Evolutionary conservation across 2,888 invertebrate genomes (phyloP), one percentile per base, ranked within the genome.

Genomic region (Stenodera caucasica): DNA sequence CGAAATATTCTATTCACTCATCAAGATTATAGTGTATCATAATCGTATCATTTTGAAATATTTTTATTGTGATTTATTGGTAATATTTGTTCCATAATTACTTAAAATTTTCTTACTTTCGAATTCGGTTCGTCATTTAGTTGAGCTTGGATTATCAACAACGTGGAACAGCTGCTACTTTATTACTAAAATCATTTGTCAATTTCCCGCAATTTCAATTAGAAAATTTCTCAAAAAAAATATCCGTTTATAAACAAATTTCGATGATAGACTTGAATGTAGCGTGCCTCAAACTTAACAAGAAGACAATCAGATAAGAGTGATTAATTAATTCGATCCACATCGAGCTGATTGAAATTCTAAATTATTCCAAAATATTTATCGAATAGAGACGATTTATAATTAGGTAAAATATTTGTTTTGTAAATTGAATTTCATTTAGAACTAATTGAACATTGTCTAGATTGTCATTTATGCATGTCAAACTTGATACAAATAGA

Each of bases 271-370:
- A 50, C 61, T 50, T 57, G n/a, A 29, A 54, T 37, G 50, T 54
- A 57, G 54, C 57, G 55, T 61, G 61, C 57, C 61, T 57, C 57
- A 61, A 53, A 37, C 0, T 8, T 18, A 18, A 18, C 4, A 2
- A 15, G 18, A 9, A 7, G 4, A 9, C 8, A 8, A 15, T 15
- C 8, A 26, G 9, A 12, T 1, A 14, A 37, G n/a, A 37, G 9
- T 37, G 15, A 15, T 37, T 37, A 15, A 15, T 37, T 37, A 37
- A 37, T 37, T n/a, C n/a, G n/a, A n/a, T n/a, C n/a, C n/a, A n/a
- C n/a, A n/a, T n/a, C n/a, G n/a, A n/a, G n/a, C n/a, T n/a, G n/a
- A n/a, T n/a, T n/a, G n/a, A n/a, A n/a, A n/a, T n/a, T n/a, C n/a
- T n/a, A n/a, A n/a, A n/a, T n/a, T n/a, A n/a, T n/a, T n/a, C n/a